Evolutionary conservation across 2,797 vertebrate genomes (phyloP).

Genomic region (Anomalospiza imberbis): DNA sequence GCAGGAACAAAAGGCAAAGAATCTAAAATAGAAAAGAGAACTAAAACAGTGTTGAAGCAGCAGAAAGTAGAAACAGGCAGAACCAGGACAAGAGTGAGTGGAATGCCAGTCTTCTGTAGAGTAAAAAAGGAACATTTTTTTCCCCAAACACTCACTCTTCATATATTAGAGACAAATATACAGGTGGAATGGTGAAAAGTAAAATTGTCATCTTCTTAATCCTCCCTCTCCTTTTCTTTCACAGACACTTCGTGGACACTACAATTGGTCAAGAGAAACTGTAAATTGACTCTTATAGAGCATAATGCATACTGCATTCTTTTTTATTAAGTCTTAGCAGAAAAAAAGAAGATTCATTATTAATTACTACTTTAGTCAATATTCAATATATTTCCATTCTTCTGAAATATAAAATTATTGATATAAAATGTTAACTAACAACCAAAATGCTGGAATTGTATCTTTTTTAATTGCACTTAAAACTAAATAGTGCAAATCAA

Average conservation of each 20-base stretch:
- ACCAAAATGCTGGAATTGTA: not conserved
- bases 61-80: not conserved
- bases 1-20: not conserved
- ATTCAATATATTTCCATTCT: conserved; percentile 41
- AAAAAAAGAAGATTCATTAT: conserved; percentile 1
- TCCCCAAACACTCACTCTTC: not conserved
- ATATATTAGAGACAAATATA: not conserved
- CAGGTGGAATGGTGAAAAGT: not conserved
- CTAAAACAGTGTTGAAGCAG: not conserved
- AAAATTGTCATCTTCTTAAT: not conserved
- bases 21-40: not conserved
- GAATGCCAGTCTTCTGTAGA: not conserved
- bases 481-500: not conserved
- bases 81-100: not conserved
- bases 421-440: conserved; percentile 32
- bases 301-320: not conserved
- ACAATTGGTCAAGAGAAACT: not conserved
- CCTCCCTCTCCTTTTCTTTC: not conserved
- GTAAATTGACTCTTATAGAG: not conserved
- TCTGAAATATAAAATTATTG: conserved; percentile 30
- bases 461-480: not conserved
- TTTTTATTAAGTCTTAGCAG: not conserved
- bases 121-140: not conserved
- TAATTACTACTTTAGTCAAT: conserved; percentile 37
- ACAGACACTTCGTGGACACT: not conserved